phyloP scores from a whole-genome alignment of 92 coral and sea anemone genomes.

The Zoanthus solanderi region DNA sequence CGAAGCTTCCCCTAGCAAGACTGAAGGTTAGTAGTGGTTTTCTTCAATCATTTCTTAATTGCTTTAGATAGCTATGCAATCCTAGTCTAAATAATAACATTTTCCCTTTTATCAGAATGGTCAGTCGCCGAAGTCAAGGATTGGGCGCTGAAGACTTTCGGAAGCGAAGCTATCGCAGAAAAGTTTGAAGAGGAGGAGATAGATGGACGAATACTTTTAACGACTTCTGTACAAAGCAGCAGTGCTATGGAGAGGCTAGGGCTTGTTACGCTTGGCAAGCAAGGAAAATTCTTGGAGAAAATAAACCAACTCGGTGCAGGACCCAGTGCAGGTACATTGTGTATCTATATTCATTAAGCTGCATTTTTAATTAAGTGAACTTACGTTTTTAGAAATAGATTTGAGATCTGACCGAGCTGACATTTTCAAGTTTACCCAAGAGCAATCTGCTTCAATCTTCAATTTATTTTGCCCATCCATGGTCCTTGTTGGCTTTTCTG shows the following conservation, averaged over 20 bases:
- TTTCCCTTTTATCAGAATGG: constrained; percentile 54
- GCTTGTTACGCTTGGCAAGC: constrained; percentile 62
- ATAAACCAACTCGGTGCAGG: constrained; percentile 39
- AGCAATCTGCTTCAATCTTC: constrained; percentile 14
- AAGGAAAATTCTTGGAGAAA: constrained; percentile 52
- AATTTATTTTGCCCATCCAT: constrained; percentile 12
- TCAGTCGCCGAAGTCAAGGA: constrained; percentile 52
- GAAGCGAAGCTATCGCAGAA: constrained; percentile 44
- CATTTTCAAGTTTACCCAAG: constrained; percentile 13
- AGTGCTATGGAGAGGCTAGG: constrained; percentile 61
- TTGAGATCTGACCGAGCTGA: constrained; percentile 15
- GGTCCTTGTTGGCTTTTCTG: constrained; percentile 15
- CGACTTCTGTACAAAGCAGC: constrained; percentile 46
- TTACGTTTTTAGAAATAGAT: constrained; percentile 11
- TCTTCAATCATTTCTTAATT: constrained; percentile 40
- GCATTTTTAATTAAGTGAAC: constrained; percentile 12
- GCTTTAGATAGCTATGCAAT: constrained; percentile 43
- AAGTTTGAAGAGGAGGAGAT: constrained; percentile 57
- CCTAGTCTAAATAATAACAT: constrained; percentile 12
- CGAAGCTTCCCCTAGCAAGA: constrained; percentile 51
- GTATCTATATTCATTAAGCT: constrained; percentile 15
- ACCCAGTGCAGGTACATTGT: constrained; percentile 20
- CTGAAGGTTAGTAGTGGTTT: constrained; percentile 56
- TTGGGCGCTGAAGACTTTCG: constrained; percentile 51
- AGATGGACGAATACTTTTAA: constrained; percentile 58